Percentiles rank a stretch among this genome's conserved stretches.
These are phyloP conservation scores for Labeo rohita DNA, from an alignment of 2,113 vertebrate species.

Conservation along the genomic window DNA sequence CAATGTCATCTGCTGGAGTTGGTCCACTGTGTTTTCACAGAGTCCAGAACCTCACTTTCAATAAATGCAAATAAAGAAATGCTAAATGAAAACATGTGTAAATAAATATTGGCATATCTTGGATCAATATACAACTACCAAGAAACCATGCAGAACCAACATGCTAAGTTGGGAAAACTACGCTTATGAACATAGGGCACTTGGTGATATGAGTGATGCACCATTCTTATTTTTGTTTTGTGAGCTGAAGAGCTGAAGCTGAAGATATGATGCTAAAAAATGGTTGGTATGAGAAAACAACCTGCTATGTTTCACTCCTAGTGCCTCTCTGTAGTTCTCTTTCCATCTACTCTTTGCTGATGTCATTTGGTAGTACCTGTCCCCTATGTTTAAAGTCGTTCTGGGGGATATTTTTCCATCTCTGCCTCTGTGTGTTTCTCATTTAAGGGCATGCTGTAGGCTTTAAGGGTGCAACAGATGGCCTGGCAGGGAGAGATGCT, in stretches of 20 bases:
- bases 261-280: background rate
- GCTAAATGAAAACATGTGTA: background rate
- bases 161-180: background rate
- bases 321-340: background rate
- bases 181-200: background rate
- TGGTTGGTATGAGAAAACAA: background rate
- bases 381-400: background rate
- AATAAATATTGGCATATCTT: background rate
- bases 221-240: background rate
- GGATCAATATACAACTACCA: background rate
- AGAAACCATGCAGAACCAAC: too few relatives aligned
- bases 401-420: background rate
- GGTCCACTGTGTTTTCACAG: too few relatives aligned
- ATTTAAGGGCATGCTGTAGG: slow-evolving; percentile 20
- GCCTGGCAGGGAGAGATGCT: slow-evolving; percentile 45
- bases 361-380: background rate
- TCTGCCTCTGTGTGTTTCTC: slow-evolving; percentile 14
- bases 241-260: background rate
- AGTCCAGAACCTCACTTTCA: background rate
- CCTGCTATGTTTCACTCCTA: background rate
- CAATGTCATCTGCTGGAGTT: too few relatives aligned
- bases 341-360: background rate
- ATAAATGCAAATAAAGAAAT: background rate
- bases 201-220: background rate
- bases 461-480: slow-evolving; percentile 65